Evolutionary conservation across 2,888 invertebrate species (phyloP), one percentile per base, ranked within the genome.

Genomic region (Imbricaverruca yamaguchii): DNA sequence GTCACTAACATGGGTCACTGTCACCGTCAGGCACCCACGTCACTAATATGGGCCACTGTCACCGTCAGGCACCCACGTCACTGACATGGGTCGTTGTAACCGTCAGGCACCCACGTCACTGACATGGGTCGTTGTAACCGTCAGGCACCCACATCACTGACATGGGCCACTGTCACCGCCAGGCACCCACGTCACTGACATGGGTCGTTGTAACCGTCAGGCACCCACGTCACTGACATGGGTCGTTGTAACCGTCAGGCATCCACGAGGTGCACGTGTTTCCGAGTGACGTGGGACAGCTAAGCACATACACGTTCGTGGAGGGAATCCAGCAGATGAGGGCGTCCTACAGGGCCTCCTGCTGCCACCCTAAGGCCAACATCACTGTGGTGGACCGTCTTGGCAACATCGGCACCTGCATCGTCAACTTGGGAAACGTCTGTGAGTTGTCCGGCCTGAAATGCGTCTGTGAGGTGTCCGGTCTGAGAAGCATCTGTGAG

Each of bases 291-390:
- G 55, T 53, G 0, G 74, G 74, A 7, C 74, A 55, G 53, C 74
- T 74, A 55, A 74, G 23, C 9, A 55, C 21, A 8, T 55, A 55
- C 53, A 15, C 13, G 21, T 74, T 74, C 55, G 74, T 53, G 55
- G 74, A 6, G 53, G 74, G 74, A 6, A 74, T 21, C 10, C 74
- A 18, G 74, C 74, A 53, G 55, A 6, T 74, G 55, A 8, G 13
- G 53, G 74, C 55, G 10, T 7, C 53, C 18, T 74, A 74, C 74
- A 53, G 55, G 6, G 21, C 53, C 74, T 74, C 74, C 55, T 74
- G 74, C 74, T 74, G 74, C 55, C 74, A 74, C 55, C 74, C 74
- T 21, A 74, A 74, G 53, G 74, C 74, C 55, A 74, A 74, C 55
- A 74, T 74, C 74, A 74, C 55, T 1, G 74, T 21, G 1, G 74